Base-by-base conservation (phyloP, 2,797 vertebrate species). In the Lerista edwardsae region DNA sequence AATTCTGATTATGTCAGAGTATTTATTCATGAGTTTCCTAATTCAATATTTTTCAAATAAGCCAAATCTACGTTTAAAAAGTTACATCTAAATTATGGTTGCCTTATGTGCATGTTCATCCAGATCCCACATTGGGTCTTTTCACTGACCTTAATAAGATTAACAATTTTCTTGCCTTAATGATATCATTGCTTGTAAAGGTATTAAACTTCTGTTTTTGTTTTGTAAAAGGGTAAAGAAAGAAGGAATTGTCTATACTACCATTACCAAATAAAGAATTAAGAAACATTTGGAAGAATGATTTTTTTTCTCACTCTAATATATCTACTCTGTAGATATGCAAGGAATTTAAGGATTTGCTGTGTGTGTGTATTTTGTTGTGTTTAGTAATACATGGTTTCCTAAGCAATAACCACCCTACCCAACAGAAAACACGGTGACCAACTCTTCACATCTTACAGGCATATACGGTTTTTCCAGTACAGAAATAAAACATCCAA, bases 1-100 rank as follows among this genome's bases (percentile, higher is more conserved):
- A 92, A 94, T 94, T 96, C 91, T 94, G 93, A 95, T 95, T 94
- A 93, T 93, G 92, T 93, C 93, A 93, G 94, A 93, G 93, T 93
- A 95, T 95, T 95, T 95, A 94, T 95, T 96, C 91, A 92, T 93
- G 93, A 92, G 88, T 92, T 93, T 95, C 91, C 76, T 91, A 94
- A 94, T 93, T 95, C 93, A 93, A 89, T 78, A 81, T 81, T 94
- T 90, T 95, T 95, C 86, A 94, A 94, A 85, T 89, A 91, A 94
- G 81, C 91, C 64, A 3, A 89, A 94, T 89, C 95, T 94, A 89
- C 88, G 84, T 89, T 31, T 69, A 78, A 85, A 82, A 89, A 77
- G 78, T 82, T n/a, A 86, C 19, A 89, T 90, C 89, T 86, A 90
- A 94, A 93, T 93, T 85, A 93, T 47, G 55, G 51, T 64, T 92